A percentile compares a stretch with the other conserved stretches of the same genome.
Conservation (phyloP, 1,140 invertebrate species). For the Mesaphorura yosii region DNA sequence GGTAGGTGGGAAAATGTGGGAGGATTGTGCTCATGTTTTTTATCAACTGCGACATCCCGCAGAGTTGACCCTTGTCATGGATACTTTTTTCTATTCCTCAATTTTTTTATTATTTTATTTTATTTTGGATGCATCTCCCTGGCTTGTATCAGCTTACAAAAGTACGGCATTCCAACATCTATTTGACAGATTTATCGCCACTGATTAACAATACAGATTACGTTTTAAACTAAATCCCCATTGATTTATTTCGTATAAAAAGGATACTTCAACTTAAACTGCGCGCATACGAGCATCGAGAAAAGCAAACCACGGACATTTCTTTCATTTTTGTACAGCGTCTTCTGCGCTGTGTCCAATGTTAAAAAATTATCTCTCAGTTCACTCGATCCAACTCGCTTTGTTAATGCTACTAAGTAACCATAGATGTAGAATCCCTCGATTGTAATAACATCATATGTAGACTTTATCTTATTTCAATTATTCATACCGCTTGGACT, state of each 20-base stretch:
- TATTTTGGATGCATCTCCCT: too few relatives aligned
- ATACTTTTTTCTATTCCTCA: constrained; percentile 26
- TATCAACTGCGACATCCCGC: constrained; percentile 32
- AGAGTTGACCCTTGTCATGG: constrained; percentile 33
- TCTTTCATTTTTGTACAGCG: not conserved
- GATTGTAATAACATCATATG: not conserved
- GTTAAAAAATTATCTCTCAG: too few relatives aligned
- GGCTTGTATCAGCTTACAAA: constrained; percentile 32
- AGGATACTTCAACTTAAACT: constrained; percentile 17
- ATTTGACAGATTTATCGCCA: constrained; percentile 33
- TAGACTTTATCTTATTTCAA: constrained; percentile 31
- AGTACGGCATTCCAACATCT: constrained; percentile 33
- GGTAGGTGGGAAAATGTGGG: constrained; percentile 30
- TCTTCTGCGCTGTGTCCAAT: constrained; percentile 2
- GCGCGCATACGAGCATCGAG: constrained; percentile 15
- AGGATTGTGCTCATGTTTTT: constrained; percentile 29
- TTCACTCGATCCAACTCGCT: too few relatives aligned
- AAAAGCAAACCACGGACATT: constrained; percentile 28
- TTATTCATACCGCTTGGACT: constrained; percentile 32
- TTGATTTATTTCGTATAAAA: constrained; percentile 33
- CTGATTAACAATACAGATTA: constrained; percentile 33
- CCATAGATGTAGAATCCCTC: not conserved
- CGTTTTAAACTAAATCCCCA: constrained; percentile 33
- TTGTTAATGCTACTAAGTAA: too few relatives aligned
- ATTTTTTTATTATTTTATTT: too few relatives aligned